These are phyloP conservation scores for Pollimyrus isidori DNA, from an alignment of 2,113 vertebrate genomes.

Conservation along the genomic window DNA sequence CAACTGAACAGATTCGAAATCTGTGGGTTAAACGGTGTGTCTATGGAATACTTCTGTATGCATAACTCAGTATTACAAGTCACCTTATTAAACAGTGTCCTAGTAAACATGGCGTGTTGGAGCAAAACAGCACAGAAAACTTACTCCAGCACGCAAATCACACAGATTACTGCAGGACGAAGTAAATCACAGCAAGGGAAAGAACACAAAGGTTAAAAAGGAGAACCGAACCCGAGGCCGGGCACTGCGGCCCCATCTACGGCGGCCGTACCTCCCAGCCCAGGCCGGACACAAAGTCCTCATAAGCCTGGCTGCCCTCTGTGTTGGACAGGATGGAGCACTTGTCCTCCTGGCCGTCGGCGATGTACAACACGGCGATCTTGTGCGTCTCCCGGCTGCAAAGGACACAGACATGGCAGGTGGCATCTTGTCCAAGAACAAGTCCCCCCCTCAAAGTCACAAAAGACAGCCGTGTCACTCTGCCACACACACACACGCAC, in stretches of 20 bases:
- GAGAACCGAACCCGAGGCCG: neutral
- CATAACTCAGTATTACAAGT: neutral
- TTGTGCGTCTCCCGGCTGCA: conserved; percentile 93
- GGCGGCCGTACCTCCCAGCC: conserved; percentile 89
- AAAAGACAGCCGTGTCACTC: neutral
- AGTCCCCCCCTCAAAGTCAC: neutral
- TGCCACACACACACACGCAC: neutral
- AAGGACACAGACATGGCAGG: conserved; percentile 10
- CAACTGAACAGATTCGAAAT: neutral
- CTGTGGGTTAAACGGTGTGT: neutral
- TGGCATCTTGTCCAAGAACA: neutral
- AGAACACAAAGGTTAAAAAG: neutral
- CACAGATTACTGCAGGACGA: neutral
- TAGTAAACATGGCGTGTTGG: neutral
- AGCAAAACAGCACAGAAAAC: neutral
- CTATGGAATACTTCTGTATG: neutral
- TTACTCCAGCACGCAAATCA: neutral
- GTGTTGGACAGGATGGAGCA: conserved; percentile 91
- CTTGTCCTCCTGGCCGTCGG: conserved; percentile 96
- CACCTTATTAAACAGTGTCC: neutral
- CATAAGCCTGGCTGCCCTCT: conserved; percentile 85
- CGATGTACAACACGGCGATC: conserved; percentile 95
- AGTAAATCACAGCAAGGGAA: neutral
- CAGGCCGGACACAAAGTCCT: conserved; percentile 93
- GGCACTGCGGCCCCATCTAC: neutral